Percentiles rank a stretch among this genome's conserved stretches.
phyloP scores from a whole-genome alignment of 2,113 vertebrate genomes.

The Rhinolophus ferrumequinum region DNA sequence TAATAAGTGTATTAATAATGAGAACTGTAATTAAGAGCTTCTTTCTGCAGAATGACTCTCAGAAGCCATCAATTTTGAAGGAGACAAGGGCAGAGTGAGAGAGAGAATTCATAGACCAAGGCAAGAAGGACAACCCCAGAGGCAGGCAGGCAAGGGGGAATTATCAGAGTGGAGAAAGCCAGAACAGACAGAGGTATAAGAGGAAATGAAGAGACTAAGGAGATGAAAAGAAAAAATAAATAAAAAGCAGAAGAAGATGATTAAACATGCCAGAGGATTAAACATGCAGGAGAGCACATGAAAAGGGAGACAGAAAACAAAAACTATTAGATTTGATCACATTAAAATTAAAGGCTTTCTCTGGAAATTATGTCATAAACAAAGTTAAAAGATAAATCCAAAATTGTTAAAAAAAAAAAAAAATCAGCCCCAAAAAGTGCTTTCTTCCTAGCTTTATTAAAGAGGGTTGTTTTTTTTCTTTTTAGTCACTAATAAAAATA shows the following conservation, averaged over 20 bases:
- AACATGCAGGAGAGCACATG: background rate
- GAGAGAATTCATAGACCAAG: background rate
- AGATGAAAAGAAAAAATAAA: background rate
- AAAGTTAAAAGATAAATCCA: background rate
- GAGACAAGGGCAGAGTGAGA: background rate
- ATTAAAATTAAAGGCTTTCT: background rate
- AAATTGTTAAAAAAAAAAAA: background rate
- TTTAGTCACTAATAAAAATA: background rate
- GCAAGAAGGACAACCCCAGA: background rate
- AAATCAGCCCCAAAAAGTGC: background rate
- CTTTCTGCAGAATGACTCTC: background rate
- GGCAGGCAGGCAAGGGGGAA: background rate
- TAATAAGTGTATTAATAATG: conserved; percentile 6
- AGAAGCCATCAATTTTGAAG: background rate
- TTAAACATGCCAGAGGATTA: background rate
- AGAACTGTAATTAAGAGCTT: background rate
- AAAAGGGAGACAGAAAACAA: background rate
- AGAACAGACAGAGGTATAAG: background rate
- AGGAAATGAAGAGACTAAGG: background rate
- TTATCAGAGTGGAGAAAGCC: background rate
- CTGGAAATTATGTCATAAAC: background rate
- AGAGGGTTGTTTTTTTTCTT: background rate
- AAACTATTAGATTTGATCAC: background rate
- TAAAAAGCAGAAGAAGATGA: background rate
- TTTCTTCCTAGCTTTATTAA: background rate